phyloP scores from a whole-genome alignment of 2,888 invertebrate species.

The Parochlus steinenii region DNA sequence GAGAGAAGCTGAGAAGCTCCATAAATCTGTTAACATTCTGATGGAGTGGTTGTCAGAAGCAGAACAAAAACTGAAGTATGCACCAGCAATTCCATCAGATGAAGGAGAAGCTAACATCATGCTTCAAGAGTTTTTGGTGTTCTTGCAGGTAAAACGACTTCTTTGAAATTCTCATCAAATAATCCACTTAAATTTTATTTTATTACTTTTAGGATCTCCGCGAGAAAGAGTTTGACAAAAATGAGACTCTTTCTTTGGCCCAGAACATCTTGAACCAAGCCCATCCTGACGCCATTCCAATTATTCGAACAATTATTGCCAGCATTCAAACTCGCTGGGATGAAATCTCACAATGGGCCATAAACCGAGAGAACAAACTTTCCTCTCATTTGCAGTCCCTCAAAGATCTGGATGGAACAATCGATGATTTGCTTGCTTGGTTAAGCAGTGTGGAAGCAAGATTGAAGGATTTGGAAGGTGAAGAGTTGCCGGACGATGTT shows the following conservation, averaged over 20 bases:
- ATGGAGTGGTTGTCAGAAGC: conserved; percentile 94
- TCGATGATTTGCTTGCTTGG: conserved; percentile 93
- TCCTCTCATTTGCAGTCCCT: conserved; percentile 71
- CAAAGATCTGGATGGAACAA: conserved; percentile 67
- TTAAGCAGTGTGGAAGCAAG: conserved; percentile 75
- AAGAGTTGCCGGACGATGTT: conserved; percentile 81
- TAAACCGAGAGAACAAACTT: conserved; percentile 70
- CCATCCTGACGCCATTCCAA: conserved; percentile 91
- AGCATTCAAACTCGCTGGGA: conserved; percentile 95
- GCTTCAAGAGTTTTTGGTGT: conserved; percentile 70
- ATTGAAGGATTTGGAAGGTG: conserved; percentile 63
- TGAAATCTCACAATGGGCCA: conserved; percentile 84
- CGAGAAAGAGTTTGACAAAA: conserved; percentile 73
- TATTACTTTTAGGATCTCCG: conserved; percentile 64
- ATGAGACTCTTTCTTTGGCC: conserved; percentile 71
- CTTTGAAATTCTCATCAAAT: too few relatives aligned
- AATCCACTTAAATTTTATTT: too few relatives aligned
- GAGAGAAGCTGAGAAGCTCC: conserved; percentile 81
- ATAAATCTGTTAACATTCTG: conserved; percentile 82
- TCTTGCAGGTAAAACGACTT: too few relatives aligned
- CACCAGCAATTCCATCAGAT: conserved; percentile 80
- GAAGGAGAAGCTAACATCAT: conserved; percentile 74
- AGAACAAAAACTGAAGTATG: conserved; percentile 82
- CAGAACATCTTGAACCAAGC: conserved; percentile 77
- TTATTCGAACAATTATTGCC: conserved; percentile 98